Conservation (phyloP, 2,888 invertebrate species). For the Cantharis nigra region DNA sequence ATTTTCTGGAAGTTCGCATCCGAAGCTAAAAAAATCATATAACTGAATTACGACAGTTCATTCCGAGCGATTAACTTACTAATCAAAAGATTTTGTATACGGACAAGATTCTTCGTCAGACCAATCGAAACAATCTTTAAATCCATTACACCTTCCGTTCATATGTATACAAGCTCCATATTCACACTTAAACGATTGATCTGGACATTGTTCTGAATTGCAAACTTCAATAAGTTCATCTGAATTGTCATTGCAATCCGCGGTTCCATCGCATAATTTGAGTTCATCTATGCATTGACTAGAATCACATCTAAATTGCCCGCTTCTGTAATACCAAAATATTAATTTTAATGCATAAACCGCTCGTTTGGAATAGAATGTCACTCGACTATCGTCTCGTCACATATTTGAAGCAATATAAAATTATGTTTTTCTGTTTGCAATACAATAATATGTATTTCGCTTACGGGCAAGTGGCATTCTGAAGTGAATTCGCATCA, state of each 20-base stretch:
- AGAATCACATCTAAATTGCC: slow-evolving; percentile 37
- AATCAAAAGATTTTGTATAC: neutral
- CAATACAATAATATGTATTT: no score
- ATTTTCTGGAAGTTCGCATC: slow-evolving; percentile 35
- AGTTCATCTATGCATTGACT: slow-evolving; percentile 53
- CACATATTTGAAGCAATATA: no score
- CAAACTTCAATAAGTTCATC: slow-evolving; percentile 51
- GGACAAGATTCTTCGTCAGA: slow-evolving; percentile 10
- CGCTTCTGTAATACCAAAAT: neutral
- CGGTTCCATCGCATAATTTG: slow-evolving; percentile 54
- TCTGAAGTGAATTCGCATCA: no score
- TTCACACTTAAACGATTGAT: slow-evolving; percentile 40
- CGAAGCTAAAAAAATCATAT: neutral
- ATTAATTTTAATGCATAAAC: no score
- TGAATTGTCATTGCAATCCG: slow-evolving; percentile 54
- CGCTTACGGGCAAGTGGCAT: no score
- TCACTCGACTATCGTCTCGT: no score
- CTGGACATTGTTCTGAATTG: slow-evolving; percentile 28
- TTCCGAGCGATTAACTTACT: neutral
- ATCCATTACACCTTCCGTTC: slow-evolving; percentile 56
- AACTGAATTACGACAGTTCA: no score
- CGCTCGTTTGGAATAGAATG: no score
- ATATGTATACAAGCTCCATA: slow-evolving; percentile 54
- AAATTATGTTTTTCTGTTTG: no score
- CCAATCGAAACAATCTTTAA: slow-evolving; percentile 53